Percentiles rank a stretch among this genome's conserved stretches.
Evolutionary conservation across 1,140 invertebrate species (phyloP).

Genomic region (Anastatus disparis): DNA sequence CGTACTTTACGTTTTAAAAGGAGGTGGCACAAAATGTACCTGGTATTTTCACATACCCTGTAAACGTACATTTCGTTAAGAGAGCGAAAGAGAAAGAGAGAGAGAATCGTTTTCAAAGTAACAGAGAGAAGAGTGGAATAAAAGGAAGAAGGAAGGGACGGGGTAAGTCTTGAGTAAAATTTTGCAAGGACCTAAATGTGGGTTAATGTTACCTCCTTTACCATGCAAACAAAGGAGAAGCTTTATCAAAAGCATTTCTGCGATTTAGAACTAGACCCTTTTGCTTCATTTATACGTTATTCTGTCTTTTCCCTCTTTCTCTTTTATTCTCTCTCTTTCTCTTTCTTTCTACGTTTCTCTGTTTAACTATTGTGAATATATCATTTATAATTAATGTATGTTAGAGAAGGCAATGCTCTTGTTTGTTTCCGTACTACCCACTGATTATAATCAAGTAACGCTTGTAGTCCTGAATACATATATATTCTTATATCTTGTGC

Average conservation of each 20-base stretch:
- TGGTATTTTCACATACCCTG: not conserved
- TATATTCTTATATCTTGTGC: too few relatives aligned
- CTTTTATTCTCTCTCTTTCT: not conserved
- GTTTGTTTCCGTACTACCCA: too few relatives aligned
- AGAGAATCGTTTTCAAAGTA: too few relatives aligned
- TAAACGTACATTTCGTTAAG: not conserved
- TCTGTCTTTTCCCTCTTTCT: not conserved
- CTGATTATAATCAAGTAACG: too few relatives aligned
- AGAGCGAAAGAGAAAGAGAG: too few relatives aligned
- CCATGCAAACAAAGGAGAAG: not conserved
- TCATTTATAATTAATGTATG: not conserved
- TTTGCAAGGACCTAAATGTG: slow-evolving; percentile 3
- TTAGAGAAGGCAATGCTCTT: too few relatives aligned
- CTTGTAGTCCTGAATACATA: too few relatives aligned
- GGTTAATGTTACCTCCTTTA: not conserved
- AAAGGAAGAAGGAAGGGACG: too few relatives aligned
- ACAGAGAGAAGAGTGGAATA: too few relatives aligned
- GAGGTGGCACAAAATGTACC: not conserved
- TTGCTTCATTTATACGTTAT: too few relatives aligned
- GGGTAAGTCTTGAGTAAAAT: not conserved
- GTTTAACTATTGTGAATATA: not conserved
- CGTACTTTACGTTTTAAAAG: too few relatives aligned
- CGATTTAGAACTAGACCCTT: not conserved
- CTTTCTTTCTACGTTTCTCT: not conserved
- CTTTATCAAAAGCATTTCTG: slow-evolving; percentile 1